These are phyloP conservation scores for Lutjanus argentimaculatus DNA, from an alignment of 2,797 vertebrate species.

Conservation along the genomic window DNA sequence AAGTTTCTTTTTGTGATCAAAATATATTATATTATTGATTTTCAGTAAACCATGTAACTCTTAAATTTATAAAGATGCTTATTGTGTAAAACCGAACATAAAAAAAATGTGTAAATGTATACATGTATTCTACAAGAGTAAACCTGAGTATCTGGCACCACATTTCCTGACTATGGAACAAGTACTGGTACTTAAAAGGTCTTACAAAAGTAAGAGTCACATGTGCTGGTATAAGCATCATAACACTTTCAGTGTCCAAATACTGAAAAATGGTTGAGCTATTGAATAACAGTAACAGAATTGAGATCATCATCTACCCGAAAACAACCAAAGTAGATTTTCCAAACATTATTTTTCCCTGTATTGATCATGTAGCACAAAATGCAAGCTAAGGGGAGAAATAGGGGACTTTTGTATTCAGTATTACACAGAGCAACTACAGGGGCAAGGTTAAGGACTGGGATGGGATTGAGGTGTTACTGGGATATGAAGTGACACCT, in stretches of 20 bases:
- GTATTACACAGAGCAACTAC: neutral
- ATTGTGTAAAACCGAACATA: neutral
- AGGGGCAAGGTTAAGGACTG: neutral
- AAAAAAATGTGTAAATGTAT: too few relatives aligned
- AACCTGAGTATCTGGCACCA: neutral
- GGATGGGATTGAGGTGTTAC: conserved; percentile 15
- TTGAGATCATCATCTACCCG: neutral
- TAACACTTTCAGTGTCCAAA: neutral
- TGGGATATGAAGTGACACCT: conserved; percentile 1
- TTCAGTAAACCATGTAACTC: neutral
- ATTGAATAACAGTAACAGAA: neutral
- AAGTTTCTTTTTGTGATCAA: too few relatives aligned
- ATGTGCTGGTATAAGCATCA: neutral
- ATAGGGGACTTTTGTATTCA: neutral
- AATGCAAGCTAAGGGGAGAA: neutral
- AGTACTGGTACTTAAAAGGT: neutral
- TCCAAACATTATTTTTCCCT: neutral
- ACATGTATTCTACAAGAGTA: too few relatives aligned
- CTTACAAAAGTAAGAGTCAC: neutral
- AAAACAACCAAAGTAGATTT: neutral
- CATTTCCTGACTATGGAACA: neutral
- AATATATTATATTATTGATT: neutral
- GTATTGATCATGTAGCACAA: neutral
- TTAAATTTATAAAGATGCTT: too few relatives aligned
- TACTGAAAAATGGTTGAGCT: neutral